Base-by-base conservation (phyloP, 2,797 vertebrate species). In the Tachyglossus aculeatus region DNA sequence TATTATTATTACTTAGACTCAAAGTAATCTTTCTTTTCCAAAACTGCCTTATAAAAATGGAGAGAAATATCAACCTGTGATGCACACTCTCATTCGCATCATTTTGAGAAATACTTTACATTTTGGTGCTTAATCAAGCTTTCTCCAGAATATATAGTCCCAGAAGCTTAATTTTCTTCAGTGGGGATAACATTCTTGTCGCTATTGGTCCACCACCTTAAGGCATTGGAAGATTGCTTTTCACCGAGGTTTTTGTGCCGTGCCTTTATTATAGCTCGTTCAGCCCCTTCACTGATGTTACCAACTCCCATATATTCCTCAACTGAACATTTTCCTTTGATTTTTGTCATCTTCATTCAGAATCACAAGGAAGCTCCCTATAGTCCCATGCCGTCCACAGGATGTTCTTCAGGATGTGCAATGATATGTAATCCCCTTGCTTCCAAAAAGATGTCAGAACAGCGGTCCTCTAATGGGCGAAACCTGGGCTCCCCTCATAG, bases 141-240 rank as follows among this genome's bases (percentile, higher is more conserved):
- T 72, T 50, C 73, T 52, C 71, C n/a, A n/a, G 45, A 67, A 41
- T 59, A 58, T 71, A 52, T 53, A 76, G 76, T 77, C 76, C 64
- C 48, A n/a, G 29, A 60, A 51, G 76, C 71, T 22, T 5, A 29
- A n/a, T 82, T 83, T 77, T 82, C 66, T 50, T 82, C 82, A 78
- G 34, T 80, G 78, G 57, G 63, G 29, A 68, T 39, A 21, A 24
- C 52, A 38, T 72, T 64, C 56, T 52, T 79, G 48, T 81, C 66
- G 76, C 74, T 47, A 74, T 59, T 61, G 31, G 43, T 44, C 63
- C 37, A 31, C 75, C 31, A 59, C 67, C 11, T 12, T 57, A 54
- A 56, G 56, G 27, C 0, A 1, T 33, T 74, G 48, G 14, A 55
- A 75, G 60, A 44, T 32, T 19, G 58, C n/a, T 74, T 69, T 41